These are phyloP conservation scores for Maniola hyperantus DNA, from an alignment of 2,888 invertebrate species.

Conservation along the genomic window DNA sequence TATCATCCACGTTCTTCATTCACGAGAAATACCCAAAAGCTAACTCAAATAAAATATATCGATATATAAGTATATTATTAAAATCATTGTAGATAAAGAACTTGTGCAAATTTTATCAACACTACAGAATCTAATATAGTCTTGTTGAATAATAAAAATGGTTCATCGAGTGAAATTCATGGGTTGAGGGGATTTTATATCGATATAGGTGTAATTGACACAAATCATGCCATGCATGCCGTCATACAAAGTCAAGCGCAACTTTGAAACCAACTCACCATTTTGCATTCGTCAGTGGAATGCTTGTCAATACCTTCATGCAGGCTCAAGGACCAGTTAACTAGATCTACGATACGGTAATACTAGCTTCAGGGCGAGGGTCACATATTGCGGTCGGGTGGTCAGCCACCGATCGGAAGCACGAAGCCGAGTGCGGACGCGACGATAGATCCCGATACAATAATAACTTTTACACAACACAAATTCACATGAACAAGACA, in stretches of 20 bases:
- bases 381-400: conserved; percentile 67
- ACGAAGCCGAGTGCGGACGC: conserved; percentile 78
- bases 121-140: conserved; percentile 14
- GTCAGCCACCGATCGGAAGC: conserved; percentile 71
- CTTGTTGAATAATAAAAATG: conserved; percentile 23
- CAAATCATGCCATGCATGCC: conserved; percentile 42
- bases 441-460: conserved; percentile 62
- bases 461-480: conserved; percentile 72
- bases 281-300: conserved; percentile 76
- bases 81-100: not conserved
- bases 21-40: conserved; percentile 49
- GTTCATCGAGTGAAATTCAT: conserved; percentile 31
- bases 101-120: not conserved
- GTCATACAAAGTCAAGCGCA: conserved; percentile 53
- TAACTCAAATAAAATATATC: conserved; percentile 49
- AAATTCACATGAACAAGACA: conserved; percentile 82
- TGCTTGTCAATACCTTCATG: conserved; percentile 76
- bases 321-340: conserved; percentile 67
- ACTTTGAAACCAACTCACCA: conserved; percentile 72
- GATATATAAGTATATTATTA: conserved; percentile 39
- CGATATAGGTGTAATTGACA: conserved; percentile 42
- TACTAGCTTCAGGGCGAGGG: conserved; percentile 68
- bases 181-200: conserved; percentile 40
- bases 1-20: not conserved
- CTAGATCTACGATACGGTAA: conserved; percentile 69